Base-by-base conservation (phyloP, 2,797 vertebrate species). In the Urocyon cinereoargenteus region DNA sequence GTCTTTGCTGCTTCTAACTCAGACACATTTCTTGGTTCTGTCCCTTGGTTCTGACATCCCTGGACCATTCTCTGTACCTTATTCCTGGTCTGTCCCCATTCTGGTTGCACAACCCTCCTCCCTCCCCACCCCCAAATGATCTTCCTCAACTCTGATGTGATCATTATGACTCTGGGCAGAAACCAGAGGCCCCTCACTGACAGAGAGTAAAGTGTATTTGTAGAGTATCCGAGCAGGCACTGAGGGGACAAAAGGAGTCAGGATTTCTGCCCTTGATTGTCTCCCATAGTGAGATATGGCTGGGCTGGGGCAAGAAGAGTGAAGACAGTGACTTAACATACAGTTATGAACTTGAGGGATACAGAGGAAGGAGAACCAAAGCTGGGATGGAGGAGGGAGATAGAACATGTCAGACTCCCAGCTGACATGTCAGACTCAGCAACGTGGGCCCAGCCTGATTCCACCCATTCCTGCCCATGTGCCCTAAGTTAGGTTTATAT, bases 391-490 rank as follows among this genome's bases (percentile, higher is more conserved):
- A 3, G 12, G 31, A 55, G 14, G 21, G 77, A 64, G 14, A 40
- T 12, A n/a, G 57, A 26, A 11, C 22, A n/a, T 5, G 49, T 62
- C 59, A 40, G 78, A n/a, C 19, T 59, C 14, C 22, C 40, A 51
- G 57, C 75, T 40, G 13, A 14, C 82, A 5, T 40, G 18, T 34
- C 59, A 18, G 16, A 31, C 49, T 51, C 8, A 1, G 57, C 22
- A 24, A 16, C 10, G 1, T 19, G 40, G 53, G 36, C 28, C 51
- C 64, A 34, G 78, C 36, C 79, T 13, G 11, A 19, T 18, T 26
- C 31, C 12, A 34, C 57, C 61, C 1, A 0, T 11, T 24, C 36
- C 73, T 70, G 34, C 57, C 28, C 0, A 1, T 5, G 4, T 18
- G 3, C 34, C 62, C n/a, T 1, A 11, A 36, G 6, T n/a, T 34